Conservation (phyloP, 2,113 vertebrate species). For the Dolichallabes microphthalmus region DNA sequence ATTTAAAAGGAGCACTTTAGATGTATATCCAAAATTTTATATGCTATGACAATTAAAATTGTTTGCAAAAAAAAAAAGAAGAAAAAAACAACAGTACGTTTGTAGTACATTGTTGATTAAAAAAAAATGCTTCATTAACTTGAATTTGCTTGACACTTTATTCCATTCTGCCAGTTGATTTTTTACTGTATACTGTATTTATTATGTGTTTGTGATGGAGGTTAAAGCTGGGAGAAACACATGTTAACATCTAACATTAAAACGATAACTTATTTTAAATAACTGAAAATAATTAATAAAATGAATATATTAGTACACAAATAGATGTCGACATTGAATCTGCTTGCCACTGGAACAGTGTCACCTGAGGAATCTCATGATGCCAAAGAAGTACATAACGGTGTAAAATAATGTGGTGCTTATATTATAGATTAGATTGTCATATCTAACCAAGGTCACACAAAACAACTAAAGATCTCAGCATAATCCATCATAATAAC, state of each 20-base stretch:
- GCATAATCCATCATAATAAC: neutral
- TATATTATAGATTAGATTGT: neutral
- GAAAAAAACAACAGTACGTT: neutral
- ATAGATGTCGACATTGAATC: neutral
- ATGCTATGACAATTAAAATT: neutral
- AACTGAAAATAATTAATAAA: neutral
- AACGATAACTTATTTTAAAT: neutral
- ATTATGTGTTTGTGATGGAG: neutral
- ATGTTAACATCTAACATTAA: neutral
- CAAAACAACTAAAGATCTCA: neutral
- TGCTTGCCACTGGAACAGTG: neutral
- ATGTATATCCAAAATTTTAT: neutral
- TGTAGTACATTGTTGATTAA: neutral
- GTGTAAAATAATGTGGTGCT: neutral
- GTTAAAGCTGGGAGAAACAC: neutral
- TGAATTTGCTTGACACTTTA: neutral
- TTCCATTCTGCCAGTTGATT: neutral
- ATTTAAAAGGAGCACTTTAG: neutral
- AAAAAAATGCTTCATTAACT: neutral
- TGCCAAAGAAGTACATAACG: neutral
- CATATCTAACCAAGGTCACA: neutral
- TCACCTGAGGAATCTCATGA: neutral
- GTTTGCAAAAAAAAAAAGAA: neutral
- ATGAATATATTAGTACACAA: neutral
- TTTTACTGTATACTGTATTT: neutral